These are phyloP conservation scores for Lasioglossum marginatum DNA, from an alignment of 2,888 invertebrate genomes.

Conservation along the genomic window DNA sequence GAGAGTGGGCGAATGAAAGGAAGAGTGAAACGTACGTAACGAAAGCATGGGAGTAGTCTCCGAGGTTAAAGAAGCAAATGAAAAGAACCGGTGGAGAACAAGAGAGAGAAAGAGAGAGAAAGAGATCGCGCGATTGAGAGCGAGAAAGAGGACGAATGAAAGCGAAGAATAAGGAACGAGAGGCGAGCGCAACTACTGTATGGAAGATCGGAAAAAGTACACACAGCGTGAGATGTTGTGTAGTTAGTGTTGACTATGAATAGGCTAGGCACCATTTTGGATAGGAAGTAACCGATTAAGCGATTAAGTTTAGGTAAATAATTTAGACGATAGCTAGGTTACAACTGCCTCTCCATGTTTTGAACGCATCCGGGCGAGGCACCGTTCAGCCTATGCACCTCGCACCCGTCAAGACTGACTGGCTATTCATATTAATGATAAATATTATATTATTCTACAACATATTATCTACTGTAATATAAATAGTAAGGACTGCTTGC, in stretches of 20 bases:
- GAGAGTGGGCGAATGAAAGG: slow-evolving; percentile 34
- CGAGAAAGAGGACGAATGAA: slow-evolving; percentile 48
- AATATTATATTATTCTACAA: slow-evolving; percentile 75
- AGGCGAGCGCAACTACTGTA: slow-evolving; percentile 73
- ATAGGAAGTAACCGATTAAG: slow-evolving; percentile 72
- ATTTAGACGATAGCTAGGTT: slow-evolving; percentile 79
- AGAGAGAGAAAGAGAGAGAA: slow-evolving; percentile 18
- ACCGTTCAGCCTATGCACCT: slow-evolving; percentile 82
- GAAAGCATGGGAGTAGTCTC: slow-evolving; percentile 24
- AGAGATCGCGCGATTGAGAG: slow-evolving; percentile 10
- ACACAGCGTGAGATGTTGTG: slow-evolving; percentile 73
- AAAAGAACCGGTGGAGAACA: slow-evolving; percentile 20
- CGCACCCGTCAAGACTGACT: slow-evolving; percentile 83
- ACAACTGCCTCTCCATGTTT: slow-evolving; percentile 76
- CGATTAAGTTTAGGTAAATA: slow-evolving; percentile 75
- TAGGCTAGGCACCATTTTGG: slow-evolving; percentile 75
- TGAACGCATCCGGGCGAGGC: slow-evolving; percentile 67
- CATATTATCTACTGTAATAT: slow-evolving; percentile 77
- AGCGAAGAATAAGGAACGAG: slow-evolving; percentile 49
- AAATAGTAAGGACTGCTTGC: slow-evolving; percentile 81
- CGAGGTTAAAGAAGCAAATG: slow-evolving; percentile 26
- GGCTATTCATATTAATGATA: slow-evolving; percentile 81
- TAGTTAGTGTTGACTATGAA: slow-evolving; percentile 81
- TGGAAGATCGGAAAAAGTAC: slow-evolving; percentile 59
- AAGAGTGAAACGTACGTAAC: slow-evolving; percentile 27